Conservation (phyloP, 2,113 vertebrate species). For the Alectura lathami region DNA sequence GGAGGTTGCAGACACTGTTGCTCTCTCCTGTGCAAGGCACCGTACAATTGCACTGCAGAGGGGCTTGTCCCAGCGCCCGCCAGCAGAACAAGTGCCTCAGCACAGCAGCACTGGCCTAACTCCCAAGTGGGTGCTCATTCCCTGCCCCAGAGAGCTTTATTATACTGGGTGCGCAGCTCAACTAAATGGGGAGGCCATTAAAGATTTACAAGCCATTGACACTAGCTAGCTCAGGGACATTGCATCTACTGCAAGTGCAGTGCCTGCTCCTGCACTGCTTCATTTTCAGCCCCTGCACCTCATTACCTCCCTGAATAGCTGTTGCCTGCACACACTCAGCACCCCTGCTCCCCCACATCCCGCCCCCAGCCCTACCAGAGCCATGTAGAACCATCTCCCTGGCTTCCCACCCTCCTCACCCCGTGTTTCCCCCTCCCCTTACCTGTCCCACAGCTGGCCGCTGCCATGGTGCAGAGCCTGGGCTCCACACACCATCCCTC, state of each 20-base stretch:
- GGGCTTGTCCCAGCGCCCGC: not conserved
- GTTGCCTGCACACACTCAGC: not conserved
- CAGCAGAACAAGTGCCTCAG: not conserved
- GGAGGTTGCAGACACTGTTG: not conserved
- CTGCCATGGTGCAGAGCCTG: not conserved
- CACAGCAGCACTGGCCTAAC: not conserved
- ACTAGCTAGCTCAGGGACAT: not conserved
- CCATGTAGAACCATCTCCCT: not conserved
- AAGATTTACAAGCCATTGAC: constrained; percentile 19
- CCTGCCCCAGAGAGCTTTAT: not conserved
- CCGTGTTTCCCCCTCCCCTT: not conserved
- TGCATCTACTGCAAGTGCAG: not conserved
- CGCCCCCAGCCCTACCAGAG: not conserved
- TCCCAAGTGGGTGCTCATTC: not conserved
- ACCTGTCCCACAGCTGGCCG: not conserved
- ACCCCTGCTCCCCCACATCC: not conserved
- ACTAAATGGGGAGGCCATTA: not conserved
- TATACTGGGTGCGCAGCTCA: not conserved
- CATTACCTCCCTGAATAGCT: not conserved
- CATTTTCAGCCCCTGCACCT: not conserved
- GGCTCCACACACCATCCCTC: not conserved
- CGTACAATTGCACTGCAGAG: not conserved
- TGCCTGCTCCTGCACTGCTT: not conserved
- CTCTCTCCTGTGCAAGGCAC: not conserved
- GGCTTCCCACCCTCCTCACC: not conserved